phyloP scores from a whole-genome alignment of 2,797 vertebrate species.

The Cryptoblepharus egeriae region DNA sequence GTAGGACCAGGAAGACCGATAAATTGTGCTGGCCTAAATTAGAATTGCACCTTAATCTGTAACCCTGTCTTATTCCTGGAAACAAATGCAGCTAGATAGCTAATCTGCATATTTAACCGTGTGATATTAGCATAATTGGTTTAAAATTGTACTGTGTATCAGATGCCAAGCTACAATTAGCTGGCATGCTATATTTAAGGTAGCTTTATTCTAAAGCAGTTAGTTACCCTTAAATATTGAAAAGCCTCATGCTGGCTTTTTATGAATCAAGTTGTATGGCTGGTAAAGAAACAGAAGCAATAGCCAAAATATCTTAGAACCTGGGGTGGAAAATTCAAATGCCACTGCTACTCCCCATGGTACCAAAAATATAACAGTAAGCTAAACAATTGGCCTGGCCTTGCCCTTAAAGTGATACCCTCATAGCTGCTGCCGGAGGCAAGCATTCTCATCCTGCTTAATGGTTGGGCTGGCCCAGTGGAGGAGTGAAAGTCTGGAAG shows the following conservation, averaged over 20 bases:
- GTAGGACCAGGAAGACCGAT: too few relatives aligned
- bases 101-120: neutral
- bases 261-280: neutral
- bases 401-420: neutral
- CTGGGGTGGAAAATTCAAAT: neutral
- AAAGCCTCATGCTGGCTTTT: neutral
- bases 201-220: neutral
- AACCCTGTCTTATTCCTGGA: too few relatives aligned
- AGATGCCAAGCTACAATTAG: neutral
- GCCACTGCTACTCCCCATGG: neutral
- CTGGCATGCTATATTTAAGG: neutral
- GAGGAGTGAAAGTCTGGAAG: neutral
- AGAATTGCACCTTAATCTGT: too few relatives aligned
- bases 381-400: neutral
- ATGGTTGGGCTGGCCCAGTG: neutral
- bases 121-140: conserved; percentile 10
- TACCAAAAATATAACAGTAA: neutral
- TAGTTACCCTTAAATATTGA: neutral
- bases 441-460: neutral
- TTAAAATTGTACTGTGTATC: neutral
- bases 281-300: neutral
- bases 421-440: neutral
- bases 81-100: neutral
- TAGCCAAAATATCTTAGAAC: neutral
- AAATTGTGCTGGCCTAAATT: too few relatives aligned